phyloP scores from a whole-genome alignment of 2,888 invertebrate genomes.

The Hypsopygia costalis region DNA sequence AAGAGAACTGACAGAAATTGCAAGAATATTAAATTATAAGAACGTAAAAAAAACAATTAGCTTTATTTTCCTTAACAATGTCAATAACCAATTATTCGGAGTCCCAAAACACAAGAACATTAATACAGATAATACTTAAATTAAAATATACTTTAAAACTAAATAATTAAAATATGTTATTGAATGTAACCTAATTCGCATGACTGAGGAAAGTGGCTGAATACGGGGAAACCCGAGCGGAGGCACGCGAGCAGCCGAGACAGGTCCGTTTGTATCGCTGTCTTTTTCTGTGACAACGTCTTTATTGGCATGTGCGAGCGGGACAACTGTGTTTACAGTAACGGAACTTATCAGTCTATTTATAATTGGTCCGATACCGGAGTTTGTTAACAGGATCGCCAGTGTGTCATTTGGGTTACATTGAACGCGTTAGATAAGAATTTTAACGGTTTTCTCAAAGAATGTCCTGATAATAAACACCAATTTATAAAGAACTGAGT shows the following conservation, averaged over 20 bases:
- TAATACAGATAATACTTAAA: no score
- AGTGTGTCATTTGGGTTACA: constrained; percentile 39
- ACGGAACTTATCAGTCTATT: constrained; percentile 67
- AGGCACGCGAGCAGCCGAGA: constrained; percentile 35
- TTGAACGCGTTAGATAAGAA: no score
- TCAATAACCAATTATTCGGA: no score
- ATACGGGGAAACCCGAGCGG: constrained; percentile 47
- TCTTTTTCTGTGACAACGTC: constrained; percentile 30
- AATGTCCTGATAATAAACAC: no score
- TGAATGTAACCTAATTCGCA: neutral
- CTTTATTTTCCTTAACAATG: no score
- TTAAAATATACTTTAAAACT: neutral
- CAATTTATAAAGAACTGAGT: no score
- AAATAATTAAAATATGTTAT: neutral
- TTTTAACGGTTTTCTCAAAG: no score
- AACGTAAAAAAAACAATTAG: no score
- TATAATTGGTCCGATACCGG: constrained; percentile 52
- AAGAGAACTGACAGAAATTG: no score
- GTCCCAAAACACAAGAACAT: no score
- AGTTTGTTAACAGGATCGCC: constrained; percentile 43
- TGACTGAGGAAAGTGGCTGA: constrained; percentile 16
- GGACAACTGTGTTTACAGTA: constrained; percentile 33
- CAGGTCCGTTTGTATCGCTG: constrained; percentile 38
- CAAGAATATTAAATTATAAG: no score
- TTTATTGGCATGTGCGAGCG: constrained; percentile 23